Conservation (phyloP, 1,140 invertebrate species). For the Apis florea region DNA sequence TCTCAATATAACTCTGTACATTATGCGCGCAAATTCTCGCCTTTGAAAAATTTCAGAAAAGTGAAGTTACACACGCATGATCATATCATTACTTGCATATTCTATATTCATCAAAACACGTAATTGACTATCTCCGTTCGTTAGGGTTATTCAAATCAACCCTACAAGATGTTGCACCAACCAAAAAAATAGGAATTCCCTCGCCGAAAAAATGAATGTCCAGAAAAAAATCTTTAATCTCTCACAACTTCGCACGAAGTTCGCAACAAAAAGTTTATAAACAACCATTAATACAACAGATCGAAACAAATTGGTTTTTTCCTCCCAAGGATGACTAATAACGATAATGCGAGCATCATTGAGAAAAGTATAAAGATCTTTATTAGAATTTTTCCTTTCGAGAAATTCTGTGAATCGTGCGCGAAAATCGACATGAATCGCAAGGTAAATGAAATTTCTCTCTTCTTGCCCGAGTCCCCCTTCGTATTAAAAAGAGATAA, state of each 20-base stretch:
- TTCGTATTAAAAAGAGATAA: not conserved
- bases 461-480: not conserved
- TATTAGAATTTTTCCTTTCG: slow-evolving; percentile 56
- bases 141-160: not conserved
- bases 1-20: slow-evolving; percentile 48
- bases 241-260: not conserved
- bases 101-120: not conserved
- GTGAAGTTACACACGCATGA: not conserved
- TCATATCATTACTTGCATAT: not conserved
- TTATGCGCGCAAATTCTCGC: not conserved
- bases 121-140: not conserved
- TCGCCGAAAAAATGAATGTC: not conserved
- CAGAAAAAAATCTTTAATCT: not conserved
- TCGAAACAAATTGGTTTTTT: not conserved
- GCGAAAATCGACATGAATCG: slow-evolving; percentile 40
- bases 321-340: slow-evolving; percentile 21
- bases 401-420: slow-evolving; percentile 47
- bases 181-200: not conserved
- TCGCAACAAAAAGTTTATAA: not conserved
- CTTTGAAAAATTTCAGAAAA: not conserved
- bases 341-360: not conserved
- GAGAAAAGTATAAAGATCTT: slow-evolving; percentile 59
- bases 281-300: not conserved
- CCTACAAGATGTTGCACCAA: slow-evolving; percentile 5
- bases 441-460: slow-evolving; percentile 49